Percentiles rank a stretch among this genome's conserved stretches.
Conservation (phyloP, 1,140 invertebrate genomes). For the Hormaphis cornu region DNA sequence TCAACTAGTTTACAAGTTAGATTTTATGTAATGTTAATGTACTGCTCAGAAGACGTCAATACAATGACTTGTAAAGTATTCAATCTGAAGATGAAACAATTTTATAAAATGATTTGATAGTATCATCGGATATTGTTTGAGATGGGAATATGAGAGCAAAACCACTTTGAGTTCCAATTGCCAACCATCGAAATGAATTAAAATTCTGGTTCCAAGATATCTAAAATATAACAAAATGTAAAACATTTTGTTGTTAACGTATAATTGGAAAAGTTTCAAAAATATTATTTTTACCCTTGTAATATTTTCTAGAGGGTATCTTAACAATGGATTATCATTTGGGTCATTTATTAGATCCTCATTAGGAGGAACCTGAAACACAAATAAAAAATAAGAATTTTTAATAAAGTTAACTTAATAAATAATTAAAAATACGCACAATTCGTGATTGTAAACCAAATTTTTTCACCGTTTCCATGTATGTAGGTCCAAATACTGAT, state of each 20-base stretch:
- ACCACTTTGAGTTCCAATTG: conserved; percentile 45
- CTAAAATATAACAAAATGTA: conserved; percentile 37
- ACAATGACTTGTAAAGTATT: too few species aligned
- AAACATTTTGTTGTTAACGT: not conserved
- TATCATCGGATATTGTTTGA: not conserved
- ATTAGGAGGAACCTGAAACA: not conserved
- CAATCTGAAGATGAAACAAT: not conserved
- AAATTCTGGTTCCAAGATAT: conserved; percentile 46
- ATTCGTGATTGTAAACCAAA: not conserved
- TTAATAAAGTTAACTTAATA: not conserved
- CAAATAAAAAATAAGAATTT: not conserved
- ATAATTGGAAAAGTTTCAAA: not conserved
- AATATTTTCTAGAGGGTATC: conserved; percentile 22
- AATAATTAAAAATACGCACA: not conserved
- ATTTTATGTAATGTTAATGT: too few species aligned
- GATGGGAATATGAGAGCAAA: conserved; percentile 41
- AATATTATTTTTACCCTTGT: conserved; percentile 1
- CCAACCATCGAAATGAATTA: conserved; percentile 44
- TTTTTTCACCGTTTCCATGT: not conserved
- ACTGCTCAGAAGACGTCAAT: too few species aligned
- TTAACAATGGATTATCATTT: conserved; percentile 8
- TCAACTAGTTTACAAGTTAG: too few species aligned
- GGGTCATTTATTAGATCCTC: not conserved
- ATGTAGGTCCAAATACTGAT: not conserved
- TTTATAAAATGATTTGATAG: conserved; percentile 8